Percentiles rank a stretch among this genome's conserved stretches.
Conservation (phyloP, 2,113 vertebrate genomes). For the Lamprotornis superbus region DNA sequence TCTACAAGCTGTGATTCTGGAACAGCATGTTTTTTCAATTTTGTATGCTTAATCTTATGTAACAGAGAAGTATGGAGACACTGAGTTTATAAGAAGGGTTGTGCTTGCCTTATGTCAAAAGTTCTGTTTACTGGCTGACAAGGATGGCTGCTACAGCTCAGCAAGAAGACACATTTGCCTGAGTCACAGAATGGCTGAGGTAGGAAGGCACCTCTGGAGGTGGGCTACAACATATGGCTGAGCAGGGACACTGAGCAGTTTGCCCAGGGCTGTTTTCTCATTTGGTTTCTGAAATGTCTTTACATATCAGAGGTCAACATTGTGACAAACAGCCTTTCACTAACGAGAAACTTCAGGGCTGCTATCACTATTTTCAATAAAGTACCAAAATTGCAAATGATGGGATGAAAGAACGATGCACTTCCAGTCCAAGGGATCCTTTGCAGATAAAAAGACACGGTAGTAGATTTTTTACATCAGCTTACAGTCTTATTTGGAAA, state of each 20-base stretch:
- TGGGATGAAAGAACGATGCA: background rate
- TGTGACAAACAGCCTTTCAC: background rate
- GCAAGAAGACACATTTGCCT: background rate
- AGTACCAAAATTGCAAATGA: background rate
- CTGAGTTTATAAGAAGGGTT: background rate
- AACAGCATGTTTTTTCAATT: background rate
- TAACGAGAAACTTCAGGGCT: background rate
- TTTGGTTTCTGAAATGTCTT: background rate
- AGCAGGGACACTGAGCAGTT: background rate
- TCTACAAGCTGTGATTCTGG: background rate
- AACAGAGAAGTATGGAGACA: background rate
- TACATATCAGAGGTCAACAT: background rate
- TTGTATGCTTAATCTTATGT: background rate
- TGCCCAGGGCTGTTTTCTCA: background rate
- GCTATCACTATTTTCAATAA: background rate
- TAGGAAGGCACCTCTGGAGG: background rate
- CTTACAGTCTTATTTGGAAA: background rate
- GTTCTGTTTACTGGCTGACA: background rate
- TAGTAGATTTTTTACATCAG: background rate
- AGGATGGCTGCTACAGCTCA: background rate
- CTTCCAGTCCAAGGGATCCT: background rate
- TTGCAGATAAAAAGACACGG: background rate
- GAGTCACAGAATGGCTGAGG: background rate
- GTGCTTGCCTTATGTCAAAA: background rate
- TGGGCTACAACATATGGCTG: rapidly evolving